phyloP scores from a whole-genome alignment of 2,888 invertebrate species.

The Ichneumoninae sp. region DNA sequence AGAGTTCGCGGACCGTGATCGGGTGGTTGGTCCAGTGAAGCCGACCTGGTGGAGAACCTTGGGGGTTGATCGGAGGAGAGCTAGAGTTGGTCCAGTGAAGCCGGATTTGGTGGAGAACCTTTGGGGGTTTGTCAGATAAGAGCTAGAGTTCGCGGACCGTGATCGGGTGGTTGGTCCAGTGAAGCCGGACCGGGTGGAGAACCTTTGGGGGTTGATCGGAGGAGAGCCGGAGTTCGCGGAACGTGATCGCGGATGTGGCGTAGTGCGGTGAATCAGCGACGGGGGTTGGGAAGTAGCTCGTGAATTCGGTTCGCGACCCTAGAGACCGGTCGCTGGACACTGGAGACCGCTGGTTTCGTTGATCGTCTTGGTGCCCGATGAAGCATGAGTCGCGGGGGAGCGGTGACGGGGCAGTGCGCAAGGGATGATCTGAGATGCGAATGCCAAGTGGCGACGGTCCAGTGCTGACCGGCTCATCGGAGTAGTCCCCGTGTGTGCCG shows the following conservation, averaged over 20 bases:
- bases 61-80: too few relatives aligned
- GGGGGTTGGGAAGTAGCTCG: background rate
- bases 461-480: constrained; percentile 26
- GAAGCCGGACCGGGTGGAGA: background rate
- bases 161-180: background rate
- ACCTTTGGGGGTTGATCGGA: background rate
- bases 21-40: too few relatives aligned
- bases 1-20: too few relatives aligned
- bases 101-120: background rate
- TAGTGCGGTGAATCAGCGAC: constrained; percentile 16
- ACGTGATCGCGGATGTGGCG: constrained; percentile 35
- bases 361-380: background rate
- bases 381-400: background rate
- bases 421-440: constrained; percentile 41
- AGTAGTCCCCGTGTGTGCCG: background rate
- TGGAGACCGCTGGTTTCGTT: background rate
- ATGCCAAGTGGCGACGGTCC: constrained; percentile 36
- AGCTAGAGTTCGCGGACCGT: background rate
- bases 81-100: background rate
- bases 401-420: background rate
- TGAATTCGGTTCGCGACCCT: background rate
- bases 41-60: too few relatives aligned
- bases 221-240: background rate
- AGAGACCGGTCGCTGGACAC: background rate
- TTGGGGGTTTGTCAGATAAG: background rate